These are phyloP conservation scores for Trissonchulus sp. DNA, from an alignment of 2,888 invertebrate species.

Conservation along the genomic window DNA sequence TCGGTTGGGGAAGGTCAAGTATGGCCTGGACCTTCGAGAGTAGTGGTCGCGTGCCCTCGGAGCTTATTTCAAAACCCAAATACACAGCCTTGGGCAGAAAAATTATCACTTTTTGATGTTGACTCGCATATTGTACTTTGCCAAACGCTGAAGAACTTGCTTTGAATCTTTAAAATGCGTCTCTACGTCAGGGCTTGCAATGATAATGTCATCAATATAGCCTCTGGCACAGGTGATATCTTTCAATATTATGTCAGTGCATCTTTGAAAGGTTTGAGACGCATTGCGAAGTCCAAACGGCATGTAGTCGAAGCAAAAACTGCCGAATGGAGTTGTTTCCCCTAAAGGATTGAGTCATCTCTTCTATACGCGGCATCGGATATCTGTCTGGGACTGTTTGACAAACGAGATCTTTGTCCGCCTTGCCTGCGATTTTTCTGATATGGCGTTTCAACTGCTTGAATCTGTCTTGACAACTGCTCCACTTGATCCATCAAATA, in stretches of 20 bases:
- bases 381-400: slow-evolving; percentile 10
- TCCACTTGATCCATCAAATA: no score
- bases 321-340: not conserved
- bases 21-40: no score
- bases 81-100: not conserved
- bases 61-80: not conserved
- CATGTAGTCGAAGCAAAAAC: not conserved
- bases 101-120: not conserved
- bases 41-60: not conserved
- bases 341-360: no score
- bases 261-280: slow-evolving; percentile 9
- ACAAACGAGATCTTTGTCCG: no score
- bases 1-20: no score
- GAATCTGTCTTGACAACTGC: no score
- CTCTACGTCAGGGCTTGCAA: no score
- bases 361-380: no score
- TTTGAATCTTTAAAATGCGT: not conserved
- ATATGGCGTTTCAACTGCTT: no score
- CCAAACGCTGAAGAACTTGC: not conserved
- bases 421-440: no score
- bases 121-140: no score
- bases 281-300: no score
- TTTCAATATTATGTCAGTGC: not conserved
- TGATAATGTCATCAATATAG: not conserved
- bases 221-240: not conserved